These are phyloP conservation scores for Nymphicus hollandicus DNA, from an alignment of 2,113 vertebrate genomes.

Conservation along the genomic window DNA sequence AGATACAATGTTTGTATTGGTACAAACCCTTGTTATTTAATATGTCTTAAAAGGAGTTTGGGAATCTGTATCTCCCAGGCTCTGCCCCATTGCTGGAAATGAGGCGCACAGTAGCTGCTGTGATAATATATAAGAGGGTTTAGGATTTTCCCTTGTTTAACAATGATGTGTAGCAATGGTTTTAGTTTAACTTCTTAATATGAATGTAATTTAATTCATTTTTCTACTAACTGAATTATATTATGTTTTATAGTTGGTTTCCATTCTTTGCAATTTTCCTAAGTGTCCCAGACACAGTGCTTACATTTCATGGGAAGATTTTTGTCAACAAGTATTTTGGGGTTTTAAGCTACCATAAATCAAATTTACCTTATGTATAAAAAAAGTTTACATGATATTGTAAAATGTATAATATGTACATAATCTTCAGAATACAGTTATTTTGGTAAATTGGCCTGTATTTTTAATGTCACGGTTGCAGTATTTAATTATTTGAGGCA, in stretches of 20 bases:
- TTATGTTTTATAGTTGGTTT: conserved; percentile 51
- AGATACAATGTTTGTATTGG: not conserved
- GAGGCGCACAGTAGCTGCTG: conserved; percentile 2
- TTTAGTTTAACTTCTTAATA: conserved; percentile 55
- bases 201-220: conserved; percentile 73
- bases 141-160: not conserved
- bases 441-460: conserved; percentile 82
- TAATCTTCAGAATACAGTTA: conserved; percentile 81
- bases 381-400: conserved; percentile 71
- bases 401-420: conserved; percentile 88
- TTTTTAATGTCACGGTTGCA: conserved; percentile 75
- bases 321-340: conserved; percentile 49
- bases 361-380: conserved; percentile 73
- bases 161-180: not conserved
- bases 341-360: conserved; percentile 67
- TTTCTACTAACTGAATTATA: conserved; percentile 58
- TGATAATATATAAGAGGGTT: conserved; percentile 32
- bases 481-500: conserved; percentile 81
- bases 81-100: conserved; percentile 50
- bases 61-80: conserved; percentile 51
- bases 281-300: not conserved
- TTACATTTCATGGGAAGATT: conserved; percentile 59
- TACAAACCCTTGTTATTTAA: conserved; percentile 31
- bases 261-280: conserved; percentile 14
- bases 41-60: not conserved